Evolutionary conservation across 2,113 vertebrate genomes (phyloP).

Genomic region (Elephantulus edwardii): DNA sequence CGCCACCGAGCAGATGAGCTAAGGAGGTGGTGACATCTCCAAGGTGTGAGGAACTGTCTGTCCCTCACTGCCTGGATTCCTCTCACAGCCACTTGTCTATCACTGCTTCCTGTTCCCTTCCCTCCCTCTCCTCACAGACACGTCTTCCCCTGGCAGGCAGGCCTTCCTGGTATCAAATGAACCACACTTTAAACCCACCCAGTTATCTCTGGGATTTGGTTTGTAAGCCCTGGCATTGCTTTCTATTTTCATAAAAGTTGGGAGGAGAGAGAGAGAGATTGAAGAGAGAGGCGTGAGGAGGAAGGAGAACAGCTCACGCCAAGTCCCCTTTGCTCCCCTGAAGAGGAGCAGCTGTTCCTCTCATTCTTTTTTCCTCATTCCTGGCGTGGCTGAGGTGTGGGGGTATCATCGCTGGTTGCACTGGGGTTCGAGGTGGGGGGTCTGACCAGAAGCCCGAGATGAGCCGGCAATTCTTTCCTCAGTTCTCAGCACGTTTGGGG

Average conservation of each 20-base stretch:
- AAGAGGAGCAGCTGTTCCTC: conserved; percentile 78
- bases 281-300: neutral
- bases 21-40: neutral
- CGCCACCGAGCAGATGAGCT: fast-evolving
- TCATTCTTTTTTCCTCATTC: conserved; percentile 68
- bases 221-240: neutral
- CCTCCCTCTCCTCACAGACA: neutral
- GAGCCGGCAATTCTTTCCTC: conserved; percentile 31
- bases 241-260: conserved; percentile 46
- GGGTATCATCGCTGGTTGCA: conserved; percentile 66
- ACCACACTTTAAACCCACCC: neutral
- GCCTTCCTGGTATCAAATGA: neutral
- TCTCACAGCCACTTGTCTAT: neutral
- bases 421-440: conserved; percentile 71
- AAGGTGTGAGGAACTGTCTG: neutral
- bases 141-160: neutral
- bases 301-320: conserved; percentile 46
- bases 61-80: neutral
- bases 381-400: conserved; percentile 55
- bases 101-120: neutral
- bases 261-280: neutral
- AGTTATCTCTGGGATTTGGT: conserved; percentile 12
- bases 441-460: conserved; percentile 63
- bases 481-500: neutral
- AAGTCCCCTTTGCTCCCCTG: conserved; percentile 41